Evolutionary conservation across 1,140 invertebrate genomes (phyloP).

Genomic region (Caerostris extrusa): DNA sequence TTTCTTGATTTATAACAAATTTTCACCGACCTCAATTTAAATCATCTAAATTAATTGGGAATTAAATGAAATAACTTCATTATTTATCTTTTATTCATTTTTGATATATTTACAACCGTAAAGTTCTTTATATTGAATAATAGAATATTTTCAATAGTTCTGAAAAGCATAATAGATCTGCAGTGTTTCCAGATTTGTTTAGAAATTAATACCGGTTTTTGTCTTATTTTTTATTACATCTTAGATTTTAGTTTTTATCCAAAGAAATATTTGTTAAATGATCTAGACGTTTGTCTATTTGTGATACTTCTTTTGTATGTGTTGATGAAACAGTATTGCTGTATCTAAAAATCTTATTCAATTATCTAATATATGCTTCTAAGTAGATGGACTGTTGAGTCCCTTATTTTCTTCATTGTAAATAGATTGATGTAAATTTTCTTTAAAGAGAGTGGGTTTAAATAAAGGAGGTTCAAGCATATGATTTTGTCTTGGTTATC

Average conservation of each 20-base stretch:
- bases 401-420: constrained; percentile 73
- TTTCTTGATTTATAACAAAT: neutral
- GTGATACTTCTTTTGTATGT: constrained; percentile 74
- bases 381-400: constrained; percentile 57
- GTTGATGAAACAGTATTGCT: constrained; percentile 60
- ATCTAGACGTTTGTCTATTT: constrained; percentile 76
- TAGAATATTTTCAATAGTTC: neutral
- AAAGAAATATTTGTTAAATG: constrained; percentile 75
- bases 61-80: constrained; percentile 3
- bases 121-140: neutral
- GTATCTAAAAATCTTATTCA: constrained; percentile 68
- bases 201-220: constrained; percentile 18
- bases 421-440: constrained; percentile 74
- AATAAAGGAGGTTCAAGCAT: constrained; percentile 70
- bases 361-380: constrained; percentile 74
- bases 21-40: neutral
- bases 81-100: neutral
- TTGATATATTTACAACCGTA: neutral
- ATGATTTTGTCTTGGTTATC: neutral
- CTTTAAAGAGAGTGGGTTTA: constrained; percentile 72
- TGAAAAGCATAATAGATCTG: neutral
- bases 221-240: constrained; percentile 8
- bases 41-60: constrained; percentile 10
- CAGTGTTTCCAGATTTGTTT: neutral
- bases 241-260: constrained; percentile 55